Percentiles rank a stretch among this genome's conserved stretches.
These are phyloP conservation scores for Dendrocincla fuliginosa DNA, from an alignment of 2,797 vertebrate genomes.

Conservation along the genomic window DNA sequence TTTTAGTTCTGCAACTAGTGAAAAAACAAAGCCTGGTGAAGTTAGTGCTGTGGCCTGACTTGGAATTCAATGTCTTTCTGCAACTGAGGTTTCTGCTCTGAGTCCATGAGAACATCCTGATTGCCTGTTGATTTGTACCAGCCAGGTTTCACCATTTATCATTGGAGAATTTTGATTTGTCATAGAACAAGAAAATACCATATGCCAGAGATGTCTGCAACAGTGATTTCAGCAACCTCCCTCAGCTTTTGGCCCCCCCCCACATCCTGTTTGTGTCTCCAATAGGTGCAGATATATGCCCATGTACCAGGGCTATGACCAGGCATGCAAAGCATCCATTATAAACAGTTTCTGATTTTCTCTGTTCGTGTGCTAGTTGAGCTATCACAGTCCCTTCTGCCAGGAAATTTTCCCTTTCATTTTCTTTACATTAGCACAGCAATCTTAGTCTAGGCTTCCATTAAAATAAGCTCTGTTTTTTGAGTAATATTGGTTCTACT, in stretches of 20 bases:
- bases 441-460: background rate
- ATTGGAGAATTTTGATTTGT: background rate
- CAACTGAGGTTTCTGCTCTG: background rate
- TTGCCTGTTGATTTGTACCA: background rate
- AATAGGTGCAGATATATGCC: constrained; percentile 21
- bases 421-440: background rate
- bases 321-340: constrained; percentile 13
- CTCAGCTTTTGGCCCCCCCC: background rate
- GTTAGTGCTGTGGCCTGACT: background rate
- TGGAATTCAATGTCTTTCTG: background rate
- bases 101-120: background rate
- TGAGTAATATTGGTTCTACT: background rate
- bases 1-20: background rate
- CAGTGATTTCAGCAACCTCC: background rate
- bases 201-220: background rate
- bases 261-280: constrained; percentile 1
- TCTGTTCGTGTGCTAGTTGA: background rate
- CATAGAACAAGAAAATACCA: background rate
- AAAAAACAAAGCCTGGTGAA: background rate
- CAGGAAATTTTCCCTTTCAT: background rate
- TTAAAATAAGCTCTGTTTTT: background rate
- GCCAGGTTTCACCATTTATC: background rate
- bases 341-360: constrained; percentile 7
- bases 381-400: background rate
- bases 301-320: background rate